phyloP scores from a whole-genome alignment of 2,113 vertebrate species.

The Heloderma charlesbogerti region DNA sequence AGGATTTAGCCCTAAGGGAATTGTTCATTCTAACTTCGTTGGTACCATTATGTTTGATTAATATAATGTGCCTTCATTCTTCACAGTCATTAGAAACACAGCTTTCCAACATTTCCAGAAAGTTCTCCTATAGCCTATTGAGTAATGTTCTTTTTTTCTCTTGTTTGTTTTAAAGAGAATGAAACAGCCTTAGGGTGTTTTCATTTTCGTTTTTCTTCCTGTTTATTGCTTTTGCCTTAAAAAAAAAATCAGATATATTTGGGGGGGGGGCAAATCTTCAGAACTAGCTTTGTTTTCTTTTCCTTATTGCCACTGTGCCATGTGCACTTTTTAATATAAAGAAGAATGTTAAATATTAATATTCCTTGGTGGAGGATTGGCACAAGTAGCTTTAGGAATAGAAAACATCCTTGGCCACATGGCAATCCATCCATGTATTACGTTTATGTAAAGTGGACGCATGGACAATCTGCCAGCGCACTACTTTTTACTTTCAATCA shows the following conservation, averaged over 20 bases:
- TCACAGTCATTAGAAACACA: background rate
- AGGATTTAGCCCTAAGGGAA: background rate
- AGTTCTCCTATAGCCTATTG: background rate
- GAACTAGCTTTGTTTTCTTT: slow-evolving; percentile 7
- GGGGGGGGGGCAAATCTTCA: background rate
- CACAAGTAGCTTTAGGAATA: slow-evolving; percentile 2
- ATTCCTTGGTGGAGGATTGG: background rate
- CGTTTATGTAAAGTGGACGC: background rate
- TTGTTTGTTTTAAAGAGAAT: background rate
- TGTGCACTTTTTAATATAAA: slow-evolving; percentile 19
- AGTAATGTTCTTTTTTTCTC: background rate
- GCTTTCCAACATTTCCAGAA: background rate
- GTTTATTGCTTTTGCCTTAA: background rate
- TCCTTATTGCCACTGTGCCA: background rate
- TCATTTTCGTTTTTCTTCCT: background rate
- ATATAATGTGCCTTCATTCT: background rate
- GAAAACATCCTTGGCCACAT: background rate
- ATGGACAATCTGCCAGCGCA: background rate
- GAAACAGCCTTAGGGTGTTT: background rate
- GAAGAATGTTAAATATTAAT: background rate
- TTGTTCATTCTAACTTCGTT: background rate
- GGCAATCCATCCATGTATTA: background rate
- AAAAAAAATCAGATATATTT: background rate
- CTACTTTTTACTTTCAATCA: background rate
- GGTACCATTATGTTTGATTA: background rate